Evolutionary conservation across 1,140 invertebrate species (phyloP), one percentile per base, ranked within the genome.

Genomic region (Cheumatopsyche charites): DNA sequence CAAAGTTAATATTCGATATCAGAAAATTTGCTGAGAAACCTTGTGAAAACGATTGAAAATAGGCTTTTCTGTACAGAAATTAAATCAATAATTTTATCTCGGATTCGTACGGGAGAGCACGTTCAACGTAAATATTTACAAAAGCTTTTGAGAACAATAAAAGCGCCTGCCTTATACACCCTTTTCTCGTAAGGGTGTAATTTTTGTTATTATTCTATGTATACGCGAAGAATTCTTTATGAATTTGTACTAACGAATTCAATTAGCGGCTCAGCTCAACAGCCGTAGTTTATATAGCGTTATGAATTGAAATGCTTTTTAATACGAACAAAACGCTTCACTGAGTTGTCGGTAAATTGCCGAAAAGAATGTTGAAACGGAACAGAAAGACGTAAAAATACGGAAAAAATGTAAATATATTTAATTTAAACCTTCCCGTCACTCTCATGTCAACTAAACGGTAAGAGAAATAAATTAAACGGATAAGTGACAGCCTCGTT

Each of bases 381-480:
- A 47, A 47, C 13, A 9, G 29, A 47, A 47, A 47, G 15, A 47
- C 43, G 43, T 36, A 36, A 36, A 36, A 47, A 47, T 47, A 47
- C 43, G 4, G 43, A 47, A 47, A 47, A 47, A 15, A 47, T 36
- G 43, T n/a, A 47, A 47, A 47, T 47, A 15, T 12, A 47, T 26
- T 58, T 58, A 58, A 58, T 58, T 58, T 58, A 58, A 58, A 58
- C 55, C 19, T 19, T 58, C 12, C 55, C 23, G 55, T 26, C 55
- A 58, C 55, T 58, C 55, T 58, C 55, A 26, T 58, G 55, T 58
- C 55, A 58, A 58, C 11, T 13, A 13, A 26, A 58, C 21, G 23
- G 11, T 19, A 25, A 25, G 55, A 25, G 23, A 58, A 58, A 58
- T 58, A 58, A 58, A 58, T 58, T 58, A 58, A 58, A 58, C 55